A percentile compares a stretch with the other conserved stretches of the same genome.
Conservation (phyloP, 2,113 vertebrate species). For the Globicephala melas region DNA sequence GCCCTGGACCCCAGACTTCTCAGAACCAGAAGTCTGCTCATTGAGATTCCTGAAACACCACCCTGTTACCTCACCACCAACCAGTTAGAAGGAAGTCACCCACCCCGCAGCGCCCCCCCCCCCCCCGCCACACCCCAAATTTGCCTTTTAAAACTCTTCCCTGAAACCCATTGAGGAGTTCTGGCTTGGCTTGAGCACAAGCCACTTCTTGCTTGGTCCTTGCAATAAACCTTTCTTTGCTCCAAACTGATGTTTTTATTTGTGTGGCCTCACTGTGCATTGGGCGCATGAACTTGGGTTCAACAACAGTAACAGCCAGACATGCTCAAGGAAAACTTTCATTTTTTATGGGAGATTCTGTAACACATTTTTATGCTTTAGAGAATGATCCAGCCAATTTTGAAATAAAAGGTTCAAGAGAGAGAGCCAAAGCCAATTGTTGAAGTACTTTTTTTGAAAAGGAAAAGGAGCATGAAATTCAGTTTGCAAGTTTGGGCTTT, state of each 20-base stretch:
- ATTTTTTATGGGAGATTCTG: not conserved
- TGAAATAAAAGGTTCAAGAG: not conserved
- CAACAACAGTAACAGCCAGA: not conserved
- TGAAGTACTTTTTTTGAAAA: not conserved
- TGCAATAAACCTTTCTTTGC: too few relatives aligned
- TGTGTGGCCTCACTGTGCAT: too few relatives aligned
- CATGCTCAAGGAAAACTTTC: not conserved
- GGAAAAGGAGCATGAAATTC: not conserved
- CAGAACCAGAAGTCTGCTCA: not conserved
- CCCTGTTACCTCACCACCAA: not conserved
- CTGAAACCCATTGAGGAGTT: too few relatives aligned
- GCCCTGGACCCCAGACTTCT: not conserved
- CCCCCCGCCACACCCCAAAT: too few relatives aligned
- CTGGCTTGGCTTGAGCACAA: too few relatives aligned
- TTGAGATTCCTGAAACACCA: not conserved
- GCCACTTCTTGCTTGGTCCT: too few relatives aligned
- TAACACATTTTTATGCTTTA: not conserved
- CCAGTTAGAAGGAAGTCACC: not conserved
- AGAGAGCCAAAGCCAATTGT: not conserved
- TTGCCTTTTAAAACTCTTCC: too few relatives aligned
- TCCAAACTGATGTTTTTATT: too few relatives aligned
- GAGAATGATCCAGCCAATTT: not conserved
- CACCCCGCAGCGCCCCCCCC: too few relatives aligned
- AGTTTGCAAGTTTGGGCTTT: not conserved
- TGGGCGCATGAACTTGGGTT: too few relatives aligned